Evolutionary conservation across 1,140 invertebrate species (phyloP), one percentile per base, ranked within the genome.

Genomic region (Panagrolaimus sp.): DNA sequence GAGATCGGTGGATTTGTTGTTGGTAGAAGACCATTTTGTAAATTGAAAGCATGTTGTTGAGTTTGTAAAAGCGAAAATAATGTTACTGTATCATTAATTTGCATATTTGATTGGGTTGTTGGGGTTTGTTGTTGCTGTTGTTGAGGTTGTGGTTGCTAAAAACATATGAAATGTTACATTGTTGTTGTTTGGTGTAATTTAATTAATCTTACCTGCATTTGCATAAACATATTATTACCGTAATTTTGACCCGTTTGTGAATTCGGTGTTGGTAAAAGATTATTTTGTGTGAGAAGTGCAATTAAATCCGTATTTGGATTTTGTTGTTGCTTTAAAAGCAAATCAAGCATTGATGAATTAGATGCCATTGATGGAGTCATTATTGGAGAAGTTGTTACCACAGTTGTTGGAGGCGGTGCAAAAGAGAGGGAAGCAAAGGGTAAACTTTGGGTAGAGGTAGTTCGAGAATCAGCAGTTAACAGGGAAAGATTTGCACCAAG

Each of bases 221-320:
- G 67, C 48, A 58, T 38, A 26, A 68, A 32, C 21, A 68, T 48
- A 7, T 43, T 21, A 44, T 62, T 68, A 38, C 47, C 38, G 9
- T 26, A 68, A 62, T 48, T 58, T 15, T 58, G 48, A 26, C 43
- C 58, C 17, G 66, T 12, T 46, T 44, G 45, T n/a, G 58, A 38
- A 17, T 21, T 43, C 17, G 26, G 47, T 21, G 67, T 46, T 15
- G 47, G 6, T 14, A 68, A 46, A 15, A 68, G 46, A 62, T 58
- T 58, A 38, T 68, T 68, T 28, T 68, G 67, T 14, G 67, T 52
- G 28, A 68, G 48, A 32, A 68, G 44, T 8, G 67, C 47, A 2
- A 68, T 17, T 3, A 44, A 28, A 8, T 58, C 52, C 15, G 21
- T 28, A 58, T 58, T 58, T 24, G 52, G 52, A 24, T 28, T 28